phyloP scores from a whole-genome alignment of 1,140 invertebrate genomes.

The Scylla paramamosain region DNA sequence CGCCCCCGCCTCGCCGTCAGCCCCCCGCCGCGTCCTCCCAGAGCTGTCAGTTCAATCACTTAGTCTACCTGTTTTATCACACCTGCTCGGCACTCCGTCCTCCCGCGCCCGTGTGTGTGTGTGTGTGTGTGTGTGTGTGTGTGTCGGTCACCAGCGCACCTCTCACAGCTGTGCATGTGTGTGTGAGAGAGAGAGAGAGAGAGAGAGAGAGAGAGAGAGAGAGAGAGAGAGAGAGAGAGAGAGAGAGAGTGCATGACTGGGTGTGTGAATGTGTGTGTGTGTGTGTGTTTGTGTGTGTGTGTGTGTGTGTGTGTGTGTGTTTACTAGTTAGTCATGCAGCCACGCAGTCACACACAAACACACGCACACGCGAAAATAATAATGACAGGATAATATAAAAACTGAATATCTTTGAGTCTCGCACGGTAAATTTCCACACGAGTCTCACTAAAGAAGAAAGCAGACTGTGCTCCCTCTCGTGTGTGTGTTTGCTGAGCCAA shows the following conservation, averaged over 20 bases:
- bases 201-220: not conserved
- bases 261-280: not conserved
- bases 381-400: no score
- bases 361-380: not conserved
- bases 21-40: not conserved
- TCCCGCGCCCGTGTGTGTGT: not conserved
- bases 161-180: conserved; percentile 1
- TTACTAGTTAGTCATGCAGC: not conserved
- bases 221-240: not conserved
- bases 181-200: not conserved
- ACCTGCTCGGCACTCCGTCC: not conserved
- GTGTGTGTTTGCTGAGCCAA: no score
- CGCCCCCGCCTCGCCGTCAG: not conserved
- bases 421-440: no score
- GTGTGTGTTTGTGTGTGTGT: conserved; percentile 1
- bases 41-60: not conserved
- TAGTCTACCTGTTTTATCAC: not conserved
- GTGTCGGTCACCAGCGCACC: not conserved
- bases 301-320: not conserved
- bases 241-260: not conserved
- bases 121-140: conserved; percentile 18
- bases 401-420: no score
- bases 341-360: not conserved
- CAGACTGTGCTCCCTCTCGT: no score
- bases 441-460: no score